These are phyloP conservation scores for Oligia strigilis DNA, from an alignment of 2,888 invertebrate species.

Conservation along the genomic window DNA sequence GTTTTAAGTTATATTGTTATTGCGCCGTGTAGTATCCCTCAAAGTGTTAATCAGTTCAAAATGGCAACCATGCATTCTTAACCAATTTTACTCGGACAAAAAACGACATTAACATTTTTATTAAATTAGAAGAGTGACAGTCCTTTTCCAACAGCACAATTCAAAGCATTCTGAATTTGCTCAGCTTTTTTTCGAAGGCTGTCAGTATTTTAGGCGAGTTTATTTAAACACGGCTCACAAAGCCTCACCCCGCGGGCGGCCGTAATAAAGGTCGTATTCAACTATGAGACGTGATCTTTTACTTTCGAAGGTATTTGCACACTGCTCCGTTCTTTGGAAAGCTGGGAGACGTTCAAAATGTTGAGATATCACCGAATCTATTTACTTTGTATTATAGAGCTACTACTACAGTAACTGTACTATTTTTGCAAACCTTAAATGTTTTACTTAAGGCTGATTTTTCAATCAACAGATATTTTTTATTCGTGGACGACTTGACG, in stretches of 20 bases:
- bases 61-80: not conserved
- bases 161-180: constrained; percentile 58
- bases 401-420: not conserved
- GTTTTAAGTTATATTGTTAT: not conserved
- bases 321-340: constrained; percentile 32
- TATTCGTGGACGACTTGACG: too few species aligned
- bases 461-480: too few species aligned
- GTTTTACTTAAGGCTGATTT: not conserved
- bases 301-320: constrained; percentile 49
- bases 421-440: not conserved
- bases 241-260: constrained; percentile 58
- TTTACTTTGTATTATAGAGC: constrained; percentile 19
- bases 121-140: constrained; percentile 41
- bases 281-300: constrained; percentile 66
- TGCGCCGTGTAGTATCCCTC: not conserved
- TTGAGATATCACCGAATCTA: constrained; percentile 15
- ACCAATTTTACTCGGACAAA: not conserved
- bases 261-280: constrained; percentile 67
- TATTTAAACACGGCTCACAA: constrained; percentile 61
- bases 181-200: constrained; percentile 51
- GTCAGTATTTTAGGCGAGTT: constrained; percentile 63
- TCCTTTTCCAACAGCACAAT: constrained; percentile 19
- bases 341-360: not conserved
- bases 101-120: constrained; percentile 25
- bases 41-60: not conserved